Evolutionary conservation across 1,140 invertebrate genomes (phyloP), one percentile per base, ranked within the genome.

Genomic region (Pogonognathellus flavescens): DNA sequence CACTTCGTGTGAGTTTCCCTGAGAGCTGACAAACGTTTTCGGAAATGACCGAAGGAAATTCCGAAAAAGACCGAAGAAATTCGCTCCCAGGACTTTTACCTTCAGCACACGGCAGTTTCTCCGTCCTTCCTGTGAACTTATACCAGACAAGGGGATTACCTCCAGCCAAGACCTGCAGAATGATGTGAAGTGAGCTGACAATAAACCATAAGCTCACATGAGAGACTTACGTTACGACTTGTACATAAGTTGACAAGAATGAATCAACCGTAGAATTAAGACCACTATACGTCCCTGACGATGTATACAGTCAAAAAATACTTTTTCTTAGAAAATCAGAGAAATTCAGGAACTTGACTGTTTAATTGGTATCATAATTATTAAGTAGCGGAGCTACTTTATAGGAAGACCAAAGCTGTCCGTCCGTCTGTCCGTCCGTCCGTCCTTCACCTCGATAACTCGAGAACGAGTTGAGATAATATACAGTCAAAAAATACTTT

Each of bases 31-130:
- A 66, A 66, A 62, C 22, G 11, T 66, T 22, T 66, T 66, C 62
- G 62, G 62, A 25, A 66, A 25, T 66, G 62, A 31, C 62, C 62
- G 62, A 25, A 66, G 62, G 62, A 13, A 66, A 31, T 14, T 66
- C 62, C 20, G 62, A 66, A 66, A 25, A 25, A 25, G 22, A 25
- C 62, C 62, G 62, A 66, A 14, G 18, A 25, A 10, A 20, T 60
- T 20, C 9, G 59, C 31, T 41, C 16, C 59, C 9, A 25, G 25
- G 9, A 20, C 14, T 4, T 20, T 14, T 14, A 66, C 62, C 25
- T 66, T 13, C 14, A 13, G 22, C 14, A 25, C 25, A 25, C 20
- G 62, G 22, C 4, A 60, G 59, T 60, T 60, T 1, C 59, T 60
- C 59, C 22, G n/a, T 60, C 18, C 18, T 60, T 60, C n/a, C 59